Conservation (phyloP, 2,113 vertebrate species). For the Tragelaphus scriptus region DNA sequence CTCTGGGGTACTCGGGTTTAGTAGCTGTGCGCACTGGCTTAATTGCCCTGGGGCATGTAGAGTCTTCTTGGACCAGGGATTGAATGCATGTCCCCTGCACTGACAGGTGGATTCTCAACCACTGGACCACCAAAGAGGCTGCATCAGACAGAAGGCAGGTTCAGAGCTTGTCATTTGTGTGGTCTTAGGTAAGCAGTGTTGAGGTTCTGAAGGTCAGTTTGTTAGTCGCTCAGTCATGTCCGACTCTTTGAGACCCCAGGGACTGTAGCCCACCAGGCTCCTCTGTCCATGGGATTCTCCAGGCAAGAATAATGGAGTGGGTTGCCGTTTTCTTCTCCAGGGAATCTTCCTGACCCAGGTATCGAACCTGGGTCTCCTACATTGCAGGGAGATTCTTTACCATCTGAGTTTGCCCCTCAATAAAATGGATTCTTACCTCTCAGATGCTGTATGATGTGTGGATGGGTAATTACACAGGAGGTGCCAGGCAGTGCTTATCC, state of each 20-base stretch:
- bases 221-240: fast-evolving
- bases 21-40: fast-evolving
- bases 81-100: background rate
- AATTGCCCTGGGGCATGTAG: background rate
- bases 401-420: fast-evolving
- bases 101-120: background rate
- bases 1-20: background rate
- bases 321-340: background rate
- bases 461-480: fast-evolving
- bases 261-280: background rate
- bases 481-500: fast-evolving
- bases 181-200: background rate
- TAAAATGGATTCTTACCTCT: background rate
- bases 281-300: background rate
- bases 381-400: background rate
- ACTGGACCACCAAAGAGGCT: background rate
- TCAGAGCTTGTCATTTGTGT: background rate
- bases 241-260: background rate
- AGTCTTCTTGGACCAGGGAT: background rate
- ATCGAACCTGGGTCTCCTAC: background rate
- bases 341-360: background rate
- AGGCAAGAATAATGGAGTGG: background rate
- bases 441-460: fast-evolving
- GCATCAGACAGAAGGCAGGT: background rate
- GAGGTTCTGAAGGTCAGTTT: background rate